A percentile compares a stretch with the other conserved stretches of the same genome.
These are phyloP conservation scores for Scelioninae gen. 1 DNA, from an alignment of 2,888 invertebrate genomes.

Conservation along the genomic window DNA sequence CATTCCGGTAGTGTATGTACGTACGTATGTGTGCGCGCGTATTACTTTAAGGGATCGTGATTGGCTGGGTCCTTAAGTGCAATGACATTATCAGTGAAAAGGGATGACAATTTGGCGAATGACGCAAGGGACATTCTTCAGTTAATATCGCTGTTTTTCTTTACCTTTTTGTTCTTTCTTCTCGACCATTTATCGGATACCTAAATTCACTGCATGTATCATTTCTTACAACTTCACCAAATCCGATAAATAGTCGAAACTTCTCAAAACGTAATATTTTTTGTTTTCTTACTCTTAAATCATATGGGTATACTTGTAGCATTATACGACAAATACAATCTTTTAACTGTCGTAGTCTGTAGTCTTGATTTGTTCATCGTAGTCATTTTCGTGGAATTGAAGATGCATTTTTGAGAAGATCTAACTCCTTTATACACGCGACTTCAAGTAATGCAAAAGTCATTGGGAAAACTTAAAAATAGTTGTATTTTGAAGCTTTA, in stretches of 20 bases:
- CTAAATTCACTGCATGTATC: conserved; percentile 51
- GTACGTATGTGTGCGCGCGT: conserved; percentile 76
- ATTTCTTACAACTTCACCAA: conserved; percentile 18
- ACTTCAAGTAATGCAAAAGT: not conserved
- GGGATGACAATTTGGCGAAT: conserved; percentile 38
- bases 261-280: conserved; percentile 2
- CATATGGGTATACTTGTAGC: conserved; percentile 31
- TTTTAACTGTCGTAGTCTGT: conserved; percentile 34
- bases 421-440: conserved; percentile 14
- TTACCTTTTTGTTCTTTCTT: conserved; percentile 14
- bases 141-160: conserved; percentile 33
- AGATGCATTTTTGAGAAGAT: conserved; percentile 27
- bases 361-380: conserved; percentile 44
- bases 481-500: too few relatives aligned
- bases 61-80: conserved; percentile 63
- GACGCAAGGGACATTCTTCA: conserved; percentile 53
- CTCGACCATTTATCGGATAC: conserved; percentile 37
- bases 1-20: conserved; percentile 77
- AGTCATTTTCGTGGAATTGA: conserved; percentile 19
- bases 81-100: conserved; percentile 46
- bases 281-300: conserved; percentile 7
- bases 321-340: conserved; percentile 14
- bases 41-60: conserved; percentile 57
- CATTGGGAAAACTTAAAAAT: not conserved
- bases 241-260: conserved; percentile 38